Evolutionary conservation across 64 coral and sea anemone species (phyloP).

Genomic region (Anthopleura sola): DNA sequence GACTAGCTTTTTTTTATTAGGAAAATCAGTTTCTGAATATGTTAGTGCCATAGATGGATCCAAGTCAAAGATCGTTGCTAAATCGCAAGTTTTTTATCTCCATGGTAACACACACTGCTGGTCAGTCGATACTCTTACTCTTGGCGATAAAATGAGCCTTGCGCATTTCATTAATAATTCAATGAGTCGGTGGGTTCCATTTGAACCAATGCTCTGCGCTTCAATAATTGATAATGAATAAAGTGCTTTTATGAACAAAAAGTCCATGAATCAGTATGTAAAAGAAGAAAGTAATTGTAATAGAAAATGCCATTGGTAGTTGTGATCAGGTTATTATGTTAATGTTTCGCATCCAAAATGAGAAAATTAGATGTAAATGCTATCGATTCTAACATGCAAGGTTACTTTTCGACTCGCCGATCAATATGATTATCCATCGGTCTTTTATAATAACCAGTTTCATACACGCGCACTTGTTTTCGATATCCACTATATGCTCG

Average conservation of each 20-base stretch:
- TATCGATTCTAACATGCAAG: too few species aligned
- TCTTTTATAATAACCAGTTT: too few species aligned
- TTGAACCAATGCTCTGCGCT: not conserved
- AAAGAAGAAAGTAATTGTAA: not conserved
- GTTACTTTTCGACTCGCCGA: too few species aligned
- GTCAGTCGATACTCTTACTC: not conserved
- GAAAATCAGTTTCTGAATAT: not conserved
- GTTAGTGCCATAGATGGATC: not conserved
- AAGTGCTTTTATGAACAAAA: not conserved
- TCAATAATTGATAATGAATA: not conserved
- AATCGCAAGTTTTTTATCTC: not conserved
- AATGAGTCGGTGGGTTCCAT: too few species aligned
- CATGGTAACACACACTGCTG: conserved; percentile 13
- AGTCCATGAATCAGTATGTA: not conserved
- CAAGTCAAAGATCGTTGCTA: not conserved
- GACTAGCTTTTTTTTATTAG: not conserved
- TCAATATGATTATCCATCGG: too few species aligned
- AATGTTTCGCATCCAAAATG: too few species aligned
- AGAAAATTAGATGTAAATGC: too few species aligned
- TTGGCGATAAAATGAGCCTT: not conserved
- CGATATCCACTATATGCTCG: too few species aligned
- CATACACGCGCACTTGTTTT: too few species aligned
- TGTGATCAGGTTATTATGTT: not conserved
- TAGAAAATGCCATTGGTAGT: not conserved
- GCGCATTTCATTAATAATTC: too few species aligned